Conservation (phyloP, 1,140 invertebrate species). For the Penaeus japonicus region DNA sequence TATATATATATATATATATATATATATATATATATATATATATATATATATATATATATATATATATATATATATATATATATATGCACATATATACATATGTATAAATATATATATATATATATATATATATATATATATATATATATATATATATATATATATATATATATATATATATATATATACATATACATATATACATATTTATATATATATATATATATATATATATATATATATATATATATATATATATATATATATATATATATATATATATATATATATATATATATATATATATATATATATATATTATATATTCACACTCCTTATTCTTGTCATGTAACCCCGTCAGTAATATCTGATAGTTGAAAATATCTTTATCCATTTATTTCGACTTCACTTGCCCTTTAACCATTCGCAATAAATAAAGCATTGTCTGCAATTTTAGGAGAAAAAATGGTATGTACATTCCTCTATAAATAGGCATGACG, state of each 20-base stretch:
- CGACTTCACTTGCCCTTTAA: no score
- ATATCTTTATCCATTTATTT: no score
- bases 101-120: background rate
- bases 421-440: no score
- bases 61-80: background rate
- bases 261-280: background rate
- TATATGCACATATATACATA: background rate
- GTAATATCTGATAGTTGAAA: no score
- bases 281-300: no score
- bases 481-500: no score
- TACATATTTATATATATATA: background rate
- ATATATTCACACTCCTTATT: no score
- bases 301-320: no score
- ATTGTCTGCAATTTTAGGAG: no score
- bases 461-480: no score
- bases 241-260: background rate
- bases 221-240: background rate
- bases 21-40: background rate
- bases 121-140: background rate
- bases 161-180: background rate
- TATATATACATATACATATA: background rate
- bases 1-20: background rate
- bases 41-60: background rate
- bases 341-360: no score
- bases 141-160: background rate